Base-by-base conservation (phyloP, 64 coral and sea anemone species). In the Platygyra sinensis region DNA sequence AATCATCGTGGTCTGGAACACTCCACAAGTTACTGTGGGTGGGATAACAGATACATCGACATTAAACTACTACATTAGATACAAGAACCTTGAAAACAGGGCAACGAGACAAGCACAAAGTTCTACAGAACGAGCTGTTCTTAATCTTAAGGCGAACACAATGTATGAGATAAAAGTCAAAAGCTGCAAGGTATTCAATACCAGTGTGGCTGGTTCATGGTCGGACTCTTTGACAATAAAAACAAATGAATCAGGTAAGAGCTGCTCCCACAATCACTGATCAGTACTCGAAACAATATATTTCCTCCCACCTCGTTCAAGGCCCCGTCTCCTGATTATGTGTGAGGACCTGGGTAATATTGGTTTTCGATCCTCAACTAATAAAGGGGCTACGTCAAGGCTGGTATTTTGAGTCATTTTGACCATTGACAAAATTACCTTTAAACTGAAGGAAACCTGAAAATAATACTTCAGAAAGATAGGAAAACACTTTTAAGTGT, bases 221-320 rank as follows among this genome's bases (percentile, higher is more conserved):
- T 85, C 81, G 13, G 62, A 69, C 39, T 13, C 24, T 24, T 38
- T 71, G 6, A 8, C 63, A 13, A 14, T 50, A 0, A 42, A 69
- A 85, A 69, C 81, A 25, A 71, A 85, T 15, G 74, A 77, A 77
- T 77, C 74, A 11, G 39, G 74, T 77, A 42, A 49, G 74, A 14
- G 54, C 54, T 57, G 54, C 11, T 7, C 54, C 10, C 11, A 2
- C 54, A 57, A 57, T 57, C 54, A 57, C 42, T 46, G 33, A 36
- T 36, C 33, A 46, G 42, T 5, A 7, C 42, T 46, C 5, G 42
- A 46, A 46, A 46, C 42, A 57, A 15, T 10, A 12, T 57, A 2
- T 15, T 12, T 8, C 63, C 63, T 67, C 63, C 63, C 15, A 67
- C 20, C 3, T 67, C 22, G 20, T n/a, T 9, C 54, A 46, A 46